Evolutionary conservation across 64 coral and sea anemone genomes (phyloP).

Genomic region (Anthopleura sola): DNA sequence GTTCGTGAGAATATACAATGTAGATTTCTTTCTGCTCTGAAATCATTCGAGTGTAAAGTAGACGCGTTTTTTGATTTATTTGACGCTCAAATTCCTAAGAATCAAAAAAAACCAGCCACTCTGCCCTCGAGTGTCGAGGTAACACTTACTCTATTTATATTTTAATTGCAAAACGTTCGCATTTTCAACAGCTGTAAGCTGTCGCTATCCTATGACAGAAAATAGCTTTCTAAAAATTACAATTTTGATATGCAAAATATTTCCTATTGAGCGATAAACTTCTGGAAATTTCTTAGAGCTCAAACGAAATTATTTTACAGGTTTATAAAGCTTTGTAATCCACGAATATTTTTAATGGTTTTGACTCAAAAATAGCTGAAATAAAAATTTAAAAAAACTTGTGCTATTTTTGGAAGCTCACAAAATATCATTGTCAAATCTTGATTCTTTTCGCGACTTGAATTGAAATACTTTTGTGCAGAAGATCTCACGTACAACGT

Average conservation of each 20-base stretch:
- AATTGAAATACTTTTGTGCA: background rate
- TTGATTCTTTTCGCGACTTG: background rate
- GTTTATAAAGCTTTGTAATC: no score
- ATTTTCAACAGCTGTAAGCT: background rate
- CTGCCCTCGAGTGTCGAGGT: background rate
- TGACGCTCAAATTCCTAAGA: background rate
- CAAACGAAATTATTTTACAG: no score
- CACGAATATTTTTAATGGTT: background rate
- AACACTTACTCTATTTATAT: background rate
- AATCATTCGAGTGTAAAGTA: background rate
- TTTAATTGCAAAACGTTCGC: background rate
- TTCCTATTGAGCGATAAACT: background rate
- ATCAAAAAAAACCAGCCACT: background rate
- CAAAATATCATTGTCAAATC: background rate
- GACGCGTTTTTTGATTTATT: background rate
- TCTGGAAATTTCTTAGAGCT: conserved; percentile 1
- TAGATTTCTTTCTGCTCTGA: background rate
- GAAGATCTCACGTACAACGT: background rate
- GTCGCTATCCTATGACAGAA: background rate
- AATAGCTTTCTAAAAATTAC: background rate
- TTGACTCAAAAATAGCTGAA: background rate
- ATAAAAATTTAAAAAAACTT: background rate
- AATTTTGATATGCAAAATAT: background rate
- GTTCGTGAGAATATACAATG: background rate
- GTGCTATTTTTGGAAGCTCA: background rate